phyloP scores from a whole-genome alignment of 2,888 invertebrate species.

The Cosmia trapezina region DNA sequence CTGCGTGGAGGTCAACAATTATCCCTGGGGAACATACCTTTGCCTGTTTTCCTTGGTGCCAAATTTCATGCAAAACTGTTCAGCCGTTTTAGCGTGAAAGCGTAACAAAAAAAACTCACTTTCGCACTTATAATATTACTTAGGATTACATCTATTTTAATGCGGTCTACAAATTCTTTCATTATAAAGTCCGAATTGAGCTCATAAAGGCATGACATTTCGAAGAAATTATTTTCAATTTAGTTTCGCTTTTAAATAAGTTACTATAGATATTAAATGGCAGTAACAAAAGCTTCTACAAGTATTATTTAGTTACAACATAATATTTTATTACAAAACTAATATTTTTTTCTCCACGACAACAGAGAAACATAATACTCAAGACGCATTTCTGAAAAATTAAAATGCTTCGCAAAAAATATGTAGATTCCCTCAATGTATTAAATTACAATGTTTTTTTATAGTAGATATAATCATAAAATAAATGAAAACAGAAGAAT shows the following conservation, averaged over 20 bases:
- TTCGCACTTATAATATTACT: no score
- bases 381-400: constrained; percentile 29
- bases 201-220: not conserved
- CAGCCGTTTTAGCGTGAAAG: no score
- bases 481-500: constrained; percentile 25
- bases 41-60: no score
- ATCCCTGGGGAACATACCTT: no score
- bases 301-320: not conserved
- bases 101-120: no score
- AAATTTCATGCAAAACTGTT: no score
- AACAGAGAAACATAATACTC: constrained; percentile 16
- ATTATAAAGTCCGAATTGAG: no score
- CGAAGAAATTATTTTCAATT: not conserved
- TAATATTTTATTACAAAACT: constrained; percentile 18
- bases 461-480: not conserved
- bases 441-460: constrained; percentile 15
- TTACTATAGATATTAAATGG: not conserved
- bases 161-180: no score
- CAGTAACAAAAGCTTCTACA: not conserved
- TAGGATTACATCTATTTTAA: no score
- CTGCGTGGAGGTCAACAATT: no score
- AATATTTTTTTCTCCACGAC: not conserved
- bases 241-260: not conserved
- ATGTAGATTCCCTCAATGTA: constrained; percentile 18
- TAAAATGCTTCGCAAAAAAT: constrained; percentile 17